A percentile compares a stretch with the other conserved stretches of the same genome.
Evolutionary conservation across 2,888 invertebrate species (phyloP).

Genomic region (Cheilosia impressa): DNA sequence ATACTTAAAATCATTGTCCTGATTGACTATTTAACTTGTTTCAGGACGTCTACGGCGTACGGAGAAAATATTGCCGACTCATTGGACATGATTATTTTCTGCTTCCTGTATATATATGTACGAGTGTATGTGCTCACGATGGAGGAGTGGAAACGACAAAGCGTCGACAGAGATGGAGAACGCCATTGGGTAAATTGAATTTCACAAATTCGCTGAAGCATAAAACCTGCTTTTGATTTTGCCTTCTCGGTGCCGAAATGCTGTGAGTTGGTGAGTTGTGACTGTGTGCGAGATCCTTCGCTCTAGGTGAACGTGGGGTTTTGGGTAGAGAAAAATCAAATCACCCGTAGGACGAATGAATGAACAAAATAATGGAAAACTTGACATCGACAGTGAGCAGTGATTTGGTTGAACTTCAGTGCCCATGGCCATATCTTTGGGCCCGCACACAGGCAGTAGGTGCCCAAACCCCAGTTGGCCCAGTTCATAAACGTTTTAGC

Average conservation of each 20-base stretch:
- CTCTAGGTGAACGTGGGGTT: not conserved
- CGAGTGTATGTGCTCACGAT: conserved; percentile 28
- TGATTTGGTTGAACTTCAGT: conserved; percentile 63
- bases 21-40: conserved; percentile 75
- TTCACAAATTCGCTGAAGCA: conserved; percentile 82
- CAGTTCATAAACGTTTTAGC: conserved; percentile 72
- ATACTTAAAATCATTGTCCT: conserved; percentile 75
- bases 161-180: conserved; percentile 29
- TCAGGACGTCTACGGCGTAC: conserved; percentile 50
- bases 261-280: not conserved
- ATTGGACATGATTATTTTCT: conserved; percentile 74
- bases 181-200: conserved; percentile 80
- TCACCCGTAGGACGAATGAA: conserved; percentile 74
- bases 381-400: conserved; percentile 73
- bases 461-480: not conserved
- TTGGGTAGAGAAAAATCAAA: conserved; percentile 62
- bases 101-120: conserved; percentile 46
- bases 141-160: conserved; percentile 6
- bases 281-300: conserved; percentile 11
- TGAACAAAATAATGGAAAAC: conserved; percentile 75
- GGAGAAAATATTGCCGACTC: conserved; percentile 73
- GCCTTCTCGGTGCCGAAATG: conserved; percentile 19
- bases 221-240: conserved; percentile 81
- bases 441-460: not conserved
- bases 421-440: conserved; percentile 5